Evolutionary conservation across 1,140 invertebrate genomes (phyloP).

Genomic region (Drosophila sechellia): DNA sequence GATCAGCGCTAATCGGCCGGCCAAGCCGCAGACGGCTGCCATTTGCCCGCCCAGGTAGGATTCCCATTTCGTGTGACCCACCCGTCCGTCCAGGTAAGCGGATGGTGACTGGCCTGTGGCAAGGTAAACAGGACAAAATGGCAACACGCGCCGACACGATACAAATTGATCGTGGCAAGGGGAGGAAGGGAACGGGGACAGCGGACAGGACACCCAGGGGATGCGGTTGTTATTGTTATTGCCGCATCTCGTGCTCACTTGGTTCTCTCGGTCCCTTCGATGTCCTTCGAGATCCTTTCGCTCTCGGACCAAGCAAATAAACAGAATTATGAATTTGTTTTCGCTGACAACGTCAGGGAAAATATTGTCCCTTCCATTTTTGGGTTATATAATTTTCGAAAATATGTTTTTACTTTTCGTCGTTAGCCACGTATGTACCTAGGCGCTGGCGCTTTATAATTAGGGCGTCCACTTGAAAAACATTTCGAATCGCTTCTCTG

Average conservation of each 20-base stretch:
- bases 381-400: conserved; percentile 71
- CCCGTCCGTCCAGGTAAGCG: conserved; percentile 45
- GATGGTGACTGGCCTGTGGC: conserved; percentile 17
- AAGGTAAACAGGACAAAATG: conserved; percentile 65
- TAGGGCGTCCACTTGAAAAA: conserved; percentile 53
- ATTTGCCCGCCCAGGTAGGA: conserved; percentile 48
- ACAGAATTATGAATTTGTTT: conserved; percentile 67
- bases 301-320: conserved; percentile 51
- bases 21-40: conserved; percentile 42
- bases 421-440: conserved; percentile 21
- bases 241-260: conserved; percentile 27
- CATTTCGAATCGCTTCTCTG: conserved; percentile 6
- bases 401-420: conserved; percentile 50
- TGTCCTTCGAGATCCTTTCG: conserved; percentile 26
- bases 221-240: conserved; percentile 43
- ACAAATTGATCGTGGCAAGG: conserved; percentile 64
- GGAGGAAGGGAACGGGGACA: conserved; percentile 30
- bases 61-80: not conserved
- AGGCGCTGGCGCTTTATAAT: conserved; percentile 70
- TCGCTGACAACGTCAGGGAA: conserved; percentile 48
- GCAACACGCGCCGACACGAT: conserved; percentile 79
- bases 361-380: conserved; percentile 49
- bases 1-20: conserved; percentile 63
- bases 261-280: conserved; percentile 3
- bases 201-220: conserved; percentile 17